A percentile compares a stretch with the other conserved stretches of the same genome.
These are phyloP conservation scores for Drosophila novamexicana DNA, from an alignment of 1,140 invertebrate genomes.

Conservation along the genomic window DNA sequence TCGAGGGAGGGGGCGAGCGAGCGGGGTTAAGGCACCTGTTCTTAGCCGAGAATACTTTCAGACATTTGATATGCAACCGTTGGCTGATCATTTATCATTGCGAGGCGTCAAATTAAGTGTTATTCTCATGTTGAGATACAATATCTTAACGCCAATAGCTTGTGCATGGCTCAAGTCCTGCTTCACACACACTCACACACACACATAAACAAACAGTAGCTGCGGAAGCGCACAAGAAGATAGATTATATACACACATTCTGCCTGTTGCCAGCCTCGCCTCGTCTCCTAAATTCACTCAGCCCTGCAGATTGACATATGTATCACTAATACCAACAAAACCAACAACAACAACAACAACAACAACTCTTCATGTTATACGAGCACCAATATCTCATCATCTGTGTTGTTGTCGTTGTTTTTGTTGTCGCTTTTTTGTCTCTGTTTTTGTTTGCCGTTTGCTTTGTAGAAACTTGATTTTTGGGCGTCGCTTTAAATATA, in stretches of 20 bases:
- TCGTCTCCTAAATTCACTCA: neutral
- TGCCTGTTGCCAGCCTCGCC: constrained; percentile 18
- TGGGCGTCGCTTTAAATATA: constrained; percentile 16
- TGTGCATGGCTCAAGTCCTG: constrained; percentile 11
- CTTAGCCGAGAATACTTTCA: neutral
- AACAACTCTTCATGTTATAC: constrained; percentile 5
- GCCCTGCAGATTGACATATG: constrained; percentile 13
- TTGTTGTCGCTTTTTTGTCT: constrained; percentile 17
- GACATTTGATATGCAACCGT: constrained; percentile 26
- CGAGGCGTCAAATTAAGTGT: constrained; percentile 50
- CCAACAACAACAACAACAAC: neutral
- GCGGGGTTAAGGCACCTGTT: constrained; percentile 22
- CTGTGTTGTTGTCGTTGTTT: constrained; percentile 20
- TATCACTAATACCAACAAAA: constrained; percentile 22
- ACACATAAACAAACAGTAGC: neutral
- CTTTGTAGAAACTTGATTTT: constrained; percentile 61
- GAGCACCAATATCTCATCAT: constrained; percentile 40
- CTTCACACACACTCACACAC: neutral
- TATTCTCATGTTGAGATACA: constrained; percentile 47
- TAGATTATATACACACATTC: constrained; percentile 10
- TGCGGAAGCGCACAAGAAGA: constrained; percentile 15
- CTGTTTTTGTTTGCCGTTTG: constrained; percentile 35
- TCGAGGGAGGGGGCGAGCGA: no score
- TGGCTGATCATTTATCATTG: constrained; percentile 46
- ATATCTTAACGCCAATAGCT: constrained; percentile 27